Base-by-base conservation (phyloP, 2,797 vertebrate genomes). In the Dromococcyx pavoninus region DNA sequence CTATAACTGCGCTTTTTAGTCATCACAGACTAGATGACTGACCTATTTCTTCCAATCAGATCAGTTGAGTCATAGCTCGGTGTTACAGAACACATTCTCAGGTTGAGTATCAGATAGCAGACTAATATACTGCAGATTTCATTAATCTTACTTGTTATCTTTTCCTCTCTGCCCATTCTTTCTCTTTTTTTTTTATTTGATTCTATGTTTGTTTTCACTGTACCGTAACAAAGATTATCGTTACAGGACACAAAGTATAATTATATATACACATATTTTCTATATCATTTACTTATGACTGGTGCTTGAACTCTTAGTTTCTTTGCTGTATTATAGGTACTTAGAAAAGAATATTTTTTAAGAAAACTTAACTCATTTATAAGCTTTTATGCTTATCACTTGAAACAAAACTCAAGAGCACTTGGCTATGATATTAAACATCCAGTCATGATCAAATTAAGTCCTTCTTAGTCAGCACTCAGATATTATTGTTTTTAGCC, bases 101-200 rank as follows among this genome's bases (percentile, higher is more conserved):
- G 37, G 43, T 3, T 94, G 75, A 80, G 39, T 91, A 81, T 94
- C 91, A 80, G 77, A 92, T 95, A 88, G 70, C 86, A 91, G 79
- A 79, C 39, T 91, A 86, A 95, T 89, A 75, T 39, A 65, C 56
- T 76, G 39, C 82, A 86, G 50, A 81, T 93, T 91, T 70, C 76
- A 76, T 92, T 95, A 88, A 91, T 91, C 60, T 91, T 70, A 41
- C n/a, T 83, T 92, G 44, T 91, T 94, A 92, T 93, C 58, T 86
- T 92, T 94, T 89, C 61, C 46, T 93, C 39, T 87, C 53, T 86
- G 32, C 30, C 13, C 6, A 5, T 85, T 89, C 43, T 78, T 92
- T 89, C 32, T 30, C 53, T 35, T 61, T 79, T 92, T 88, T 88
- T 89, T 72, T 46, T 93, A 10, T 93, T 96, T 78, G 37, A 84